These are phyloP conservation scores for Ciconia maguari DNA, from an alignment of 2,113 vertebrate species.

Conservation along the genomic window DNA sequence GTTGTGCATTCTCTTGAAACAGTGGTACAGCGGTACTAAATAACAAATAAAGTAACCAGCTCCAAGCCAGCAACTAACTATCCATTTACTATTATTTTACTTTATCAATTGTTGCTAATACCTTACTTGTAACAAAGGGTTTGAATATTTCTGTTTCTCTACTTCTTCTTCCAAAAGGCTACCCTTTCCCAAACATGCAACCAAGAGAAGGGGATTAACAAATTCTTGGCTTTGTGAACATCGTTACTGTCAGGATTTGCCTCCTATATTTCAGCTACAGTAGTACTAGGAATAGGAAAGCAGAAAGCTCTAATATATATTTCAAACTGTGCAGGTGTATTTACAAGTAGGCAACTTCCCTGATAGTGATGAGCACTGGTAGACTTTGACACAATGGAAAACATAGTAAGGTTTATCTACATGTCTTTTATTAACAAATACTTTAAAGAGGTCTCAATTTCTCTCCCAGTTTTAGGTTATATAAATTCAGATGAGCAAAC, in stretches of 20 bases:
- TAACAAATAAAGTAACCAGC: not conserved
- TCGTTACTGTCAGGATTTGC: not conserved
- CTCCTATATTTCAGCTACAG: not conserved
- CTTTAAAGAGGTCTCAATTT: not conserved
- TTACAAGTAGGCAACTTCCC: not conserved
- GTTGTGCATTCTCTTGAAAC: not conserved
- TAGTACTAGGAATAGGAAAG: not conserved
- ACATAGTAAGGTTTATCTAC: not conserved
- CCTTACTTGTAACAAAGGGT: not conserved
- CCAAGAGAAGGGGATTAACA: not conserved
- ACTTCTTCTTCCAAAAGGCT: not conserved
- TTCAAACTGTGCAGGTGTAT: not conserved
- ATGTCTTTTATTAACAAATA: not conserved
- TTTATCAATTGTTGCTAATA: not conserved
- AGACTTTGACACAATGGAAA: not conserved
- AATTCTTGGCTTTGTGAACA: not conserved
- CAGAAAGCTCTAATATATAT: not conserved
- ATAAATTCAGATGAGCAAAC: not conserved
- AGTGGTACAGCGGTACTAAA: not conserved
- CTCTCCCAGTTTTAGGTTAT: not conserved
- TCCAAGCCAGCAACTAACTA: not conserved
- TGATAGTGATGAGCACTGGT: not conserved
- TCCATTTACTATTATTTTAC: not conserved
- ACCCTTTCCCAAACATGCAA: not conserved
- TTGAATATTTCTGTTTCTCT: not conserved